A percentile compares a stretch with the other conserved stretches of the same genome.
Evolutionary conservation across 2,113 vertebrate species (phyloP).

Genomic region (Ceuthmochares aereus): DNA sequence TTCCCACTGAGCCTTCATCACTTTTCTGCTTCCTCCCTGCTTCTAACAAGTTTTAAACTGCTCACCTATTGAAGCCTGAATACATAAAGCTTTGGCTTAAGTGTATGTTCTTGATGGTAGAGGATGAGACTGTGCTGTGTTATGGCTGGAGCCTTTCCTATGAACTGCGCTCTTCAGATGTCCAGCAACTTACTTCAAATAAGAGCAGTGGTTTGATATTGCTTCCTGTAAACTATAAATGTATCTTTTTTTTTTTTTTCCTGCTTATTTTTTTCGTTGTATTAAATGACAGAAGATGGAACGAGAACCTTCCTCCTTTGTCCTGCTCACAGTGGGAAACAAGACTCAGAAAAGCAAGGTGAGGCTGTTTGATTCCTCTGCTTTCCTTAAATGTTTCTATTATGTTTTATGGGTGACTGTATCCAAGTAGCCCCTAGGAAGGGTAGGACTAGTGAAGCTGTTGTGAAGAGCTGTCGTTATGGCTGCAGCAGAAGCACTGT

Average conservation of each 20-base stretch:
- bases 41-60: not conserved
- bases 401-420: not conserved
- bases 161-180: not conserved
- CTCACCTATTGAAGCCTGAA: not conserved
- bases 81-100: not conserved
- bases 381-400: not conserved
- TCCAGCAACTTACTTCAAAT: not conserved
- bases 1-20: not conserved
- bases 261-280: not conserved
- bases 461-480: not conserved
- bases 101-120: not conserved
- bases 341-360: constrained; percentile 92
- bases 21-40: not conserved
- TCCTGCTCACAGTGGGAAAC: constrained; percentile 84
- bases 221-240: not conserved
- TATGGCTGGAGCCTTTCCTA: not conserved
- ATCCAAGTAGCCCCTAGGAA: not conserved
- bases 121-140: not conserved
- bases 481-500: not conserved
- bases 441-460: not conserved
- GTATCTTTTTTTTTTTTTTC: not conserved
- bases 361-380: not conserved
- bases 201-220: not conserved
- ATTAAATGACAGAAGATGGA: constrained; percentile 70
- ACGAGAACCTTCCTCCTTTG: constrained; percentile 83